Evolutionary conservation across 2,113 vertebrate species (phyloP), one percentile per base, ranked within the genome.

Genomic region (Actenoides hombroni): DNA sequence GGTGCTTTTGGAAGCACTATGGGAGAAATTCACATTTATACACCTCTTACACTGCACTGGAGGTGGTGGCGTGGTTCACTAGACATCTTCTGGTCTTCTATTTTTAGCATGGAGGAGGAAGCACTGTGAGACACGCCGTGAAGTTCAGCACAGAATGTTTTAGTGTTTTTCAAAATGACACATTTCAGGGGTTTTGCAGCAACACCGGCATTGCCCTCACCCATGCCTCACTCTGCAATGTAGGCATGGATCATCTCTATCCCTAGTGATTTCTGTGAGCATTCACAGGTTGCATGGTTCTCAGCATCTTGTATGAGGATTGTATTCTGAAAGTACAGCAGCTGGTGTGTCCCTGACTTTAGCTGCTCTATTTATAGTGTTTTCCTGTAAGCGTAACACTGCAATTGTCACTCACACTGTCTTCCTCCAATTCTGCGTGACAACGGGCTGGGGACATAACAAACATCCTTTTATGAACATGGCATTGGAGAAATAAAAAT

Each of bases 291-390:
- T 85, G 68, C 25, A 21, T 2, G 3, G 35, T 46, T 5, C 51
- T 94, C 64, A 82, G 81, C 69, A 80, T 57, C 89, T 82, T 76
- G 29, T 17, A 33, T 2, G 6, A 75, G 80, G 83, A 91, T 83
- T 95, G 75, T n/a, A 76, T 65, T 69, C 75, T 88, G 64, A 88
- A 90, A 54, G 48, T 68, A 64, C 23, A 86, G 69, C 33, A 59
- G 64, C 86, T 86, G 91, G 61, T 95, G 64, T 91, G 79, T 61
- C 29, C n/a, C 83, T 82, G 86, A 89, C 42, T 89, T 91, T 79
- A 96, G 69, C 60, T 85, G 39, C 33, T 68, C 86, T 95, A 92
- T 86, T 91, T 92, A 91, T 94, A 86, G 70, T 54, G 65, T 79
- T 95, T 95, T 92, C 89, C 94, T 91, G 77, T 48, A 59, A 80